A percentile compares a stretch with the other conserved stretches of the same genome.
Evolutionary conservation across 2,797 vertebrate genomes (phyloP).

Genomic region (Myotis myotis): DNA sequence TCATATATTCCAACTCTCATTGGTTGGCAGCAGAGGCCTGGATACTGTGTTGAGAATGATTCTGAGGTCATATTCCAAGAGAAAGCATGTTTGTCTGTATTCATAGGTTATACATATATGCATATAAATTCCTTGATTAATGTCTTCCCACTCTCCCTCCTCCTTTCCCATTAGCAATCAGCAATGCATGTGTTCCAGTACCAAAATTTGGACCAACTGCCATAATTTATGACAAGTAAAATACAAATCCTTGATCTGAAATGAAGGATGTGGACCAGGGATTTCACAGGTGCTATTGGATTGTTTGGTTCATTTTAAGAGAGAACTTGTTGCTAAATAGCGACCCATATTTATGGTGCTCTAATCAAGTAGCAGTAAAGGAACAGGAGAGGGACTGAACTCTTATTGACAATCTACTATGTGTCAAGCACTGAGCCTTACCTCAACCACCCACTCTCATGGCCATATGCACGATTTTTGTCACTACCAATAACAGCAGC

Average conservation of each 20-base stretch:
- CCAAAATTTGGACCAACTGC: not conserved
- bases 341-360: not conserved
- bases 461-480: not conserved
- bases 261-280: not conserved
- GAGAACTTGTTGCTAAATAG: not conserved
- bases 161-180: not conserved
- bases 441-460: not conserved
- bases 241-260: slow-evolving; percentile 1
- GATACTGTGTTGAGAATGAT: slow-evolving; percentile 38
- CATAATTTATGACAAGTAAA: slow-evolving; percentile 33
- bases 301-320: slow-evolving; percentile 36
- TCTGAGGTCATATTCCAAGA: slow-evolving; percentile 24
- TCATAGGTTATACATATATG: no score
- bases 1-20: slow-evolving; percentile 22
- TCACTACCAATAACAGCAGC: slow-evolving; percentile 15
- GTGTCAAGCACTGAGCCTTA: not conserved
- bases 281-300: not conserved
- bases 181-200: not conserved
- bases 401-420: not conserved
- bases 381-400: not conserved
- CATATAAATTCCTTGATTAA: no score
- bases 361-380: slow-evolving; percentile 4
- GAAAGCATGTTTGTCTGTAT: slow-evolving; percentile 8
- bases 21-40: slow-evolving; percentile 1
- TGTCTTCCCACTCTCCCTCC: no score